These are phyloP conservation scores for Lophura nycthemera DNA, from an alignment of 2,113 vertebrate genomes.

Conservation along the genomic window DNA sequence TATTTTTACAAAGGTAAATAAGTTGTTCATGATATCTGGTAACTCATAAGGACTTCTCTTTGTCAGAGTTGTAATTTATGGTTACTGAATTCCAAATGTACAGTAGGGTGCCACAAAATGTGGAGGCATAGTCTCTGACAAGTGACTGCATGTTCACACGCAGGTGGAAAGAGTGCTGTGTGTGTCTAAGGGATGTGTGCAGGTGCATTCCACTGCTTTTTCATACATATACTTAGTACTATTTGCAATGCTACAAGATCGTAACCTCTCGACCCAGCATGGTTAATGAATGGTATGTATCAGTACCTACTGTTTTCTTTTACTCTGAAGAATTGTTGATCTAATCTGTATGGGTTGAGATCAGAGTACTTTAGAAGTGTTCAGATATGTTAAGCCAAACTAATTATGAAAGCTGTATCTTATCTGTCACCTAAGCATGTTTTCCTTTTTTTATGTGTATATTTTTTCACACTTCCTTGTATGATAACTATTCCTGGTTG, in stretches of 20 bases:
- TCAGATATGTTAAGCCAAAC: background rate
- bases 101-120: background rate
- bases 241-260: fast-evolving
- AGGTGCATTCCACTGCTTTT: background rate
- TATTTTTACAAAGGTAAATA: conserved; percentile 94
- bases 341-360: background rate
- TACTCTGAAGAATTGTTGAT: background rate
- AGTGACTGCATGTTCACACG: background rate
- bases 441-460: background rate
- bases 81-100: background rate
- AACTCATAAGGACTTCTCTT: background rate
- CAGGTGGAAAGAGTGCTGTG: too few relatives aligned
- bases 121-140: background rate
- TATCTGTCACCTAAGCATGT: background rate
- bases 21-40: background rate
- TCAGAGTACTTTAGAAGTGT: background rate
- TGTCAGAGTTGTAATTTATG: background rate
- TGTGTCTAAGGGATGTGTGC: fast-evolving
- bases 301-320: background rate
- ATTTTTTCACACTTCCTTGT: background rate
- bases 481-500: background rate
- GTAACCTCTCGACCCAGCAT: background rate
- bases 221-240: background rate
- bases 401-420: background rate
- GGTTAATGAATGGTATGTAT: background rate